phyloP scores from a whole-genome alignment of 2,888 invertebrate genomes.

The Torymus auratus region DNA sequence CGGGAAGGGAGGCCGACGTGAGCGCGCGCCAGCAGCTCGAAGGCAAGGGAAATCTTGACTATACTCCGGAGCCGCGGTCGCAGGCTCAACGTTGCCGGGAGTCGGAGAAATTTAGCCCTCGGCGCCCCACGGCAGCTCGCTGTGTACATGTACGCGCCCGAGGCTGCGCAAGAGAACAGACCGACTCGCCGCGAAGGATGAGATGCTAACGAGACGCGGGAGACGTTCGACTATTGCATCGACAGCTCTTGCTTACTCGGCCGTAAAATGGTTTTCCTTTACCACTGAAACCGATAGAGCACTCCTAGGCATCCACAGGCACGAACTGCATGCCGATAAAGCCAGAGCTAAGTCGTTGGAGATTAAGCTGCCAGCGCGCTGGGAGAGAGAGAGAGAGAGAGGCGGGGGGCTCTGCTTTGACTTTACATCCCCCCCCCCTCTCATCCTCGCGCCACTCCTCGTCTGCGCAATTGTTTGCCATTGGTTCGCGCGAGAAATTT shows the following conservation, averaged over 20 bases:
- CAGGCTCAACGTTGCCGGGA: not conserved
- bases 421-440: slow-evolving; percentile 43
- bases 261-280: slow-evolving; percentile 72
- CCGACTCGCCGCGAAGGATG: slow-evolving; percentile 53
- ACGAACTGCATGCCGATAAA: slow-evolving; percentile 42
- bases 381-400: not conserved
- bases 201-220: slow-evolving; percentile 70
- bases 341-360: slow-evolving; percentile 20
- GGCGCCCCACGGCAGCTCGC: not conserved
- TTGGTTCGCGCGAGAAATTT: slow-evolving; percentile 17
- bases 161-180: not conserved
- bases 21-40: no score
- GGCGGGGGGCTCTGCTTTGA: slow-evolving; percentile 9
- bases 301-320: slow-evolving; percentile 12
- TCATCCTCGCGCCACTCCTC: not conserved
- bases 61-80: not conserved
- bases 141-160: not conserved
- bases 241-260: slow-evolving; percentile 64
- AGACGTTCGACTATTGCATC: slow-evolving; percentile 67
- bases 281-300: slow-evolving; percentile 54
- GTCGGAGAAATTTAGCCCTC: not conserved
- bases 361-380: slow-evolving; percentile 28
- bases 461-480: not conserved
- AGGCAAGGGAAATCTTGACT: slow-evolving; percentile 23
- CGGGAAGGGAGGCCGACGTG: not conserved